Percentiles rank a stretch among this genome's conserved stretches.
Evolutionary conservation across 2,797 vertebrate species (phyloP).

Genomic region (Crax fasciolata): DNA sequence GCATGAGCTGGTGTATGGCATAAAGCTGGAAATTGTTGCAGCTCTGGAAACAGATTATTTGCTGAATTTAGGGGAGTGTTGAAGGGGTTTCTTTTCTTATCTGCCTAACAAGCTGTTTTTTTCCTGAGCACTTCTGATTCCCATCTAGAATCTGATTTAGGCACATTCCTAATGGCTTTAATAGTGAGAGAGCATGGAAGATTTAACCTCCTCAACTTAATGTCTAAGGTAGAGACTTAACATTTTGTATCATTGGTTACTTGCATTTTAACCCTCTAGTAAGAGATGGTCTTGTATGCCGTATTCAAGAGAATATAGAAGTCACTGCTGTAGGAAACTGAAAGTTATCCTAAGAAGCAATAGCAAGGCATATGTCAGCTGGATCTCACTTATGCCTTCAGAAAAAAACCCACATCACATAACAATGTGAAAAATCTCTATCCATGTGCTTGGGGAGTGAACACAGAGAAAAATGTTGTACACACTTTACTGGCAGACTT

Average conservation of each 20-base stretch:
- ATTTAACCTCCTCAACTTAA: background rate
- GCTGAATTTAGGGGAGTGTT: background rate
- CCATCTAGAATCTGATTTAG: background rate
- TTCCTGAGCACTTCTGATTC: background rate
- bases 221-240: background rate
- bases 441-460: constrained; percentile 23
- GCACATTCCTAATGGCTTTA: background rate
- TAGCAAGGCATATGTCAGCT: background rate
- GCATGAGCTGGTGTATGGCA: background rate
- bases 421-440: constrained; percentile 36
- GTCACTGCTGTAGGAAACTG: background rate
- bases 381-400: background rate
- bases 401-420: background rate
- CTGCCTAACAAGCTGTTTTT: background rate
- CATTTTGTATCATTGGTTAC: background rate
- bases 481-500: constrained; percentile 42
- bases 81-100: background rate
- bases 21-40: background rate
- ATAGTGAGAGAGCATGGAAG: background rate
- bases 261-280: background rate
- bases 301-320: background rate
- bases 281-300: background rate
- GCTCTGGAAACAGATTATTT: background rate
- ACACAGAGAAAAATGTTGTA: constrained; percentile 29
- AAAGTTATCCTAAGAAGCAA: background rate